Evolutionary conservation across 2,113 vertebrate genomes (phyloP).

Genomic region (Amia ocellicauda): DNA sequence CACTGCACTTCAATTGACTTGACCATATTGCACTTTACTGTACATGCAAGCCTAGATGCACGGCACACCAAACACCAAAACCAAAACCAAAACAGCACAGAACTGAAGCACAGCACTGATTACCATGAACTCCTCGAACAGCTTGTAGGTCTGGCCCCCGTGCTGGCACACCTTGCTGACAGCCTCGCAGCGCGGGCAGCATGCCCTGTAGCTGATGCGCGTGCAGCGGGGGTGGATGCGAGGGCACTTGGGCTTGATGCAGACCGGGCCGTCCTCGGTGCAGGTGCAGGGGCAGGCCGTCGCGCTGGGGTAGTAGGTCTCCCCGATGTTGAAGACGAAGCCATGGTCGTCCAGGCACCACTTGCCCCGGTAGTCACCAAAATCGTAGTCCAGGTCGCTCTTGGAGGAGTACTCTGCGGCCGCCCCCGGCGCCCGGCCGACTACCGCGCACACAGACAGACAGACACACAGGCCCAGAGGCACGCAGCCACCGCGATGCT

Average conservation of each 20-base stretch:
- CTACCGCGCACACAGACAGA: not conserved
- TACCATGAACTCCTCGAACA: slow-evolving; percentile 71
- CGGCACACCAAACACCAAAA: not conserved
- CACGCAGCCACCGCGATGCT: not conserved
- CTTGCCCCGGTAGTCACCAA: slow-evolving; percentile 68
- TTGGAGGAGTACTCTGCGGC: slow-evolving; percentile 51
- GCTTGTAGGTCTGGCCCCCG: slow-evolving; percentile 59
- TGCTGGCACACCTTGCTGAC: slow-evolving; percentile 62
- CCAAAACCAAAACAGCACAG: not conserved
- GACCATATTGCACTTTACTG: too few species aligned
- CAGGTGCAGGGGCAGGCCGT: slow-evolving; percentile 68
- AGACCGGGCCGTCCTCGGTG: slow-evolving; percentile 67
- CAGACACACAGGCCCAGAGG: too few species aligned
- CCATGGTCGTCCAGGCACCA: slow-evolving; percentile 71
- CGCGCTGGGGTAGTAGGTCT: slow-evolving; percentile 60
- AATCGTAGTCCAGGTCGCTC: slow-evolving; percentile 61
- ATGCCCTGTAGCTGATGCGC: slow-evolving; percentile 56
- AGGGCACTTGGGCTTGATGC: slow-evolving; percentile 61
- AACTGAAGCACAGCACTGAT: slow-evolving; percentile 28
- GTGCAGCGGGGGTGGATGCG: slow-evolving; percentile 68
- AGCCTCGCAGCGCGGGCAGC: slow-evolving; percentile 68
- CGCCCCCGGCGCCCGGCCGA: not conserved
- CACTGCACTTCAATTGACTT: too few species aligned
- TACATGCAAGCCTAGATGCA: too few species aligned
- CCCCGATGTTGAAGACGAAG: slow-evolving; percentile 65